Evolutionary conservation across 2,113 vertebrate species (phyloP).

Genomic region (Machaerirhynchus nigripectus): DNA sequence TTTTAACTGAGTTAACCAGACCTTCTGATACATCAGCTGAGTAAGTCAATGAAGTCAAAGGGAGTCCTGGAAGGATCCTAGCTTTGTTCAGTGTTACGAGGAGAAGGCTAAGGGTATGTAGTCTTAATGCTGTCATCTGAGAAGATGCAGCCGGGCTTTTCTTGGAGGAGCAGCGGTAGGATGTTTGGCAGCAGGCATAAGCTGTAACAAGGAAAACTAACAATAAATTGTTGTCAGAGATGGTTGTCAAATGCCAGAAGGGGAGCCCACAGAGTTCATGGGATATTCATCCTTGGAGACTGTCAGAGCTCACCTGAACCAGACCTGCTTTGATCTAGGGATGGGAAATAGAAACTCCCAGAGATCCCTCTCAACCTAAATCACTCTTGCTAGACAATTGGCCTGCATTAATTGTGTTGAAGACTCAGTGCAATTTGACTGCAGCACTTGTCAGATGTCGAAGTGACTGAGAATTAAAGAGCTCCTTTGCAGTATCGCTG

Average conservation of each 20-base stretch:
- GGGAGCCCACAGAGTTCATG: not conserved
- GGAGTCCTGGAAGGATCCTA: not conserved
- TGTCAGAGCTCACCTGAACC: not conserved
- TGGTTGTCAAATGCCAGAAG: not conserved
- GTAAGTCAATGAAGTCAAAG: not conserved
- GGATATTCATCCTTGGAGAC: not conserved
- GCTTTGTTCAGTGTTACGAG: not conserved
- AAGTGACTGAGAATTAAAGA: not conserved
- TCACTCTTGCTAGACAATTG: not conserved
- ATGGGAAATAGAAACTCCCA: not conserved
- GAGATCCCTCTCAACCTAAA: not conserved
- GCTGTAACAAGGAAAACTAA: not conserved
- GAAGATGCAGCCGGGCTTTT: not conserved
- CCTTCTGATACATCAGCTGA: not conserved
- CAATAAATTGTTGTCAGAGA: not conserved
- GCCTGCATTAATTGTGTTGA: not conserved
- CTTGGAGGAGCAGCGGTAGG: not conserved
- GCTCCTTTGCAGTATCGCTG: not conserved
- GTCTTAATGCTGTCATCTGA: not conserved
- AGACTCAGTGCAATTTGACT: not conserved
- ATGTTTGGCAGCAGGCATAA: not conserved
- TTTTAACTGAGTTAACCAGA: not conserved
- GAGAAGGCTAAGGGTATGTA: not conserved
- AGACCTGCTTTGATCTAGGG: not conserved
- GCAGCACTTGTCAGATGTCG: fast-evolving